Evolutionary conservation across 2,113 vertebrate genomes (phyloP), one percentile per base, ranked within the genome.

Genomic region (Oreamnos americanus): DNA sequence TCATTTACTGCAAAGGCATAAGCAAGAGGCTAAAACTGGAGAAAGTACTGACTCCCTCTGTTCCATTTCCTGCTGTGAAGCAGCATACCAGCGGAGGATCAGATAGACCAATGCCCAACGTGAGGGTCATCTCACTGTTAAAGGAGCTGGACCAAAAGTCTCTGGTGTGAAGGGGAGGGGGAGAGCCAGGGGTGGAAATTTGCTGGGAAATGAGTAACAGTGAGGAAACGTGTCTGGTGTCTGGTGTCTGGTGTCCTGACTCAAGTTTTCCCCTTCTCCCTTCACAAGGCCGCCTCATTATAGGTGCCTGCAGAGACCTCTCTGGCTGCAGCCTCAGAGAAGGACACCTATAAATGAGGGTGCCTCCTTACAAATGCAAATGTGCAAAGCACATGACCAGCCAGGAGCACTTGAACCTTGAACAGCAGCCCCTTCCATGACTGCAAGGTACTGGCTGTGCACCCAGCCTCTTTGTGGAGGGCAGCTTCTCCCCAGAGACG

Each of bases 1-100:
- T 76, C 28, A 47, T 26, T n/a, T 30, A 43, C 53, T 49, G 2
- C 5, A 36, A 93, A 71, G 16, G 6, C 58, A 4, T 17, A 53
- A 58, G 14, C 11, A 91, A 91, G 30, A 87, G 4, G 4, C 6
- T 43, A 14, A 51, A 25, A 6, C 3, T 10, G 8, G 15, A 58
- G 11, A 62, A 87, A 94, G 2, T 2, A 33, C 13, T 23, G 36
- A 26, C 9, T 5, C 11, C 7, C 5, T 74, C 7, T 14, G 1
- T 30, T 36, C 21, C 4, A 28, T n/a, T 26, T 87, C 3, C 2
- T 7, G 5, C 36, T 9, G 2, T 10, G 36, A 17, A 45, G 3
- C 1, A 36, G n/a, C 0, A 1, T 9, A 28, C 6, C 23, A 17
- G 6, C 1, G 3, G 14, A 74, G 0, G 2, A 21, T 78, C 39